A percentile compares a stretch with the other conserved stretches of the same genome.
Conservation (phyloP, 1,140 invertebrate genomes). For the Delia radicum region DNA sequence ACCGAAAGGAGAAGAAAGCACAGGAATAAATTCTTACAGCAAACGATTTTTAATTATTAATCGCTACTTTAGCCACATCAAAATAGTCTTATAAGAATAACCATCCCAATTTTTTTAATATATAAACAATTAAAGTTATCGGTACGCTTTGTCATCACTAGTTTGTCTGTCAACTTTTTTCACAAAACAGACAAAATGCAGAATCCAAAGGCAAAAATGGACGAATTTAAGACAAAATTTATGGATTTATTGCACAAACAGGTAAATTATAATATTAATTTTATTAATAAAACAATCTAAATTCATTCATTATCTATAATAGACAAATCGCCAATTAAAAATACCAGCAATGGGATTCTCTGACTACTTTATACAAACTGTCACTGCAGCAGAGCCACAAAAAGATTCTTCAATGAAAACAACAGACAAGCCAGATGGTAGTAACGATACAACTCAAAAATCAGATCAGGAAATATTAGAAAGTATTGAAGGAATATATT, state of each 20-base stretch:
- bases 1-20: too few relatives aligned
- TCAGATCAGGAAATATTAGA: slow-evolving; percentile 76
- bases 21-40: too few relatives aligned
- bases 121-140: not conserved
- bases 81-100: not conserved
- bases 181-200: slow-evolving; percentile 38
- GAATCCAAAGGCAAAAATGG: slow-evolving; percentile 57
- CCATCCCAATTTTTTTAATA: not conserved
- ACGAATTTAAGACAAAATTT: slow-evolving; percentile 60
- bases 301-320: slow-evolving; percentile 14
- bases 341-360: slow-evolving; percentile 62
- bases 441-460: slow-evolving; percentile 56
- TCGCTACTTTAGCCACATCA: not conserved
- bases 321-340: slow-evolving; percentile 57
- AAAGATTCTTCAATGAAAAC: slow-evolving; percentile 41
- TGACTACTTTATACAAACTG: slow-evolving; percentile 56
- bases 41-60: too few relatives aligned
- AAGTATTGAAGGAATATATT: slow-evolving; percentile 70
- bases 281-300: not conserved
- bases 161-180: slow-evolving; percentile 11
- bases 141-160: not conserved
- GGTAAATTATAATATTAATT: slow-evolving; percentile 44
- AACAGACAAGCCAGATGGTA: not conserved
- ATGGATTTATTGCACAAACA: slow-evolving; percentile 60
- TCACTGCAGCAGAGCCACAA: slow-evolving; percentile 29